Percentiles rank a stretch among this genome's conserved stretches.
Evolutionary conservation across 1,140 invertebrate species (phyloP).

Genomic region (Aphaenogaster floridana): DNA sequence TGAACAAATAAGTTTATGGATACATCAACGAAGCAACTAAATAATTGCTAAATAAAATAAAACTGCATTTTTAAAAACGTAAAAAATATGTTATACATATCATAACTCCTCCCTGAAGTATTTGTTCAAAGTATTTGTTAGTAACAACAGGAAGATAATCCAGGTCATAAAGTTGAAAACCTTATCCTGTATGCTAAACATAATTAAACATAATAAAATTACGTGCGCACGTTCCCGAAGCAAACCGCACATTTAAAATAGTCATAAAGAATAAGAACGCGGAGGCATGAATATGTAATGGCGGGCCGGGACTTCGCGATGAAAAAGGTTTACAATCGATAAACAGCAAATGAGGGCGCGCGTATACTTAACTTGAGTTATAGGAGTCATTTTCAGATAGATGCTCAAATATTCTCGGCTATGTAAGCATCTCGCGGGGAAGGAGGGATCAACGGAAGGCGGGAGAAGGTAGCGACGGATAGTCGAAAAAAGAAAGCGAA

Average conservation of each 20-base stretch:
- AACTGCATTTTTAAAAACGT: not conserved
- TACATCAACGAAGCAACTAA: not conserved
- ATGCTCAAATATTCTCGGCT: constrained; percentile 60
- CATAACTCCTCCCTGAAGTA: not conserved
- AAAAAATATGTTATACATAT: not conserved
- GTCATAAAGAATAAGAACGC: constrained; percentile 31
- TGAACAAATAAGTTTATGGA: not conserved
- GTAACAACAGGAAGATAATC: constrained; percentile 27
- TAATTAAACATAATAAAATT: constrained; percentile 47
- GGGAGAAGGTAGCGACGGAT: constrained; percentile 55
- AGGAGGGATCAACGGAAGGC: constrained; percentile 56
- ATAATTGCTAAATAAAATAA: constrained; percentile 1
- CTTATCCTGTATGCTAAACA: constrained; percentile 26
- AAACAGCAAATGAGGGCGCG: constrained; percentile 63
- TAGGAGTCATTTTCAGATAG: constrained; percentile 73
- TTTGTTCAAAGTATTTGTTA: constrained; percentile 12
- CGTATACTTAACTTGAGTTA: constrained; percentile 74
- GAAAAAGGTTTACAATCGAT: constrained; percentile 68
- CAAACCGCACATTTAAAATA: constrained; percentile 40
- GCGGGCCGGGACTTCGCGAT: constrained; percentile 34
- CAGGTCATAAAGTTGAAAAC: constrained; percentile 4
- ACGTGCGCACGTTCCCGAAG: constrained; percentile 12
- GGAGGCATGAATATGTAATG: constrained; percentile 49
- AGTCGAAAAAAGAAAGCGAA: constrained; percentile 66
- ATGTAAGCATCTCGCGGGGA: constrained; percentile 40